A percentile compares a stretch with the other conserved stretches of the same genome.
Evolutionary conservation across 2,797 vertebrate genomes (phyloP).

Genomic region (Cossypha niveicapilla): DNA sequence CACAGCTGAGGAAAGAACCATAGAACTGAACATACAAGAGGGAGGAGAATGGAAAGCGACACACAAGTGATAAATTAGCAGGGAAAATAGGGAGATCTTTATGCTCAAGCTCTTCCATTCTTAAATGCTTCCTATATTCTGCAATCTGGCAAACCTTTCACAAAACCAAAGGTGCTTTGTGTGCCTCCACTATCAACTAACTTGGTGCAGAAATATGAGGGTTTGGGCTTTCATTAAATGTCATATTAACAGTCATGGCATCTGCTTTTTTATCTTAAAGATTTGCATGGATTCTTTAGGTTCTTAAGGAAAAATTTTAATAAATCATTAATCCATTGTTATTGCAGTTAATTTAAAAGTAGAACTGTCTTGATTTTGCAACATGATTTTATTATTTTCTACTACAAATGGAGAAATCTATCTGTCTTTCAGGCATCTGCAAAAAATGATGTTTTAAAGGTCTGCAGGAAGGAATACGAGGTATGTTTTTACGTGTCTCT

Average conservation of each 20-base stretch:
- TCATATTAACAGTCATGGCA: background rate
- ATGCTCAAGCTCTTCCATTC: background rate
- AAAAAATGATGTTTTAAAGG: constrained; percentile 91
- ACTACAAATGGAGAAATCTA: constrained; percentile 13
- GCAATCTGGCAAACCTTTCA: background rate
- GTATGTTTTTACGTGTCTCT: constrained; percentile 65
- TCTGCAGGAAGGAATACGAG: constrained; percentile 96
- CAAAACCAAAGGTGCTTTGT: background rate
- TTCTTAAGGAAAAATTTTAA: background rate
- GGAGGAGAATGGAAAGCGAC: background rate
- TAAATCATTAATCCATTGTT: background rate
- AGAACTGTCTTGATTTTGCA: background rate
- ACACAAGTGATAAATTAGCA: background rate
- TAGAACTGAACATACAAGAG: background rate
- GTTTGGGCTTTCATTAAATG: background rate
- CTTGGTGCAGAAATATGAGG: background rate
- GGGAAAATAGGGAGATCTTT: background rate
- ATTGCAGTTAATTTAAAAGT: background rate
- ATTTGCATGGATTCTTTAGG: background rate
- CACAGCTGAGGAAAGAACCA: background rate
- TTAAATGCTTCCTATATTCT: background rate
- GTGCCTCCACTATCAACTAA: rapidly evolving
- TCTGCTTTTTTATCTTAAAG: background rate
- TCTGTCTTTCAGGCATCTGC: constrained; percentile 86
- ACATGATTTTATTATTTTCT: background rate